Base-by-base conservation (phyloP, 2,888 invertebrate genomes). In the Slavum lentiscoides region DNA sequence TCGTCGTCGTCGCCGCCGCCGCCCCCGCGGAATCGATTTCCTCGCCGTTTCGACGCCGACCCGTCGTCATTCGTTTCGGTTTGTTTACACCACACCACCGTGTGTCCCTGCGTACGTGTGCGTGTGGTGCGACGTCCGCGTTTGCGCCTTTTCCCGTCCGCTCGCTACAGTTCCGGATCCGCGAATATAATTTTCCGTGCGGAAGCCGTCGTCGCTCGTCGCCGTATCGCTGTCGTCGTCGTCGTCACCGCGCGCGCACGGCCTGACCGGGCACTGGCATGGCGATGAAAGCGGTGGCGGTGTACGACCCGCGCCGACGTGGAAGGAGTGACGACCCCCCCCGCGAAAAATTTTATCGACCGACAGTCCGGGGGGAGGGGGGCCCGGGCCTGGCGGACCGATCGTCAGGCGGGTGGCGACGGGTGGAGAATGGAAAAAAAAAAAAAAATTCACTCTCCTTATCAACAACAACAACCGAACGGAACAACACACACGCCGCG, bases 401-500 rank as follows among this genome's bases (percentile, higher is more conserved):
- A 6, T 5, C 9, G 43, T 30, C 43, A 9, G 1, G 49, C 15
- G 49, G 49, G 49, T 1, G 49, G 49, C 1, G 49, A 11, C 49
- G 49, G 49, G 49, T 49, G 49, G 49, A 49, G 49, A 43, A 43
- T 43, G 30, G 4, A 49, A 49, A 49, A 49, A 75, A 75, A 75
- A 49, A 49, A 75, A 75, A 75, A 75, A 75, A 75, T 68, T 68
- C 67, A 68, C 75, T 68, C 75, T 75, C 75, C 75, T 75, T 75
- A 75, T 75, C 75, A 75, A 75, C 75, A 75, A 75, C 75, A 75
- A 75, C 74, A 74, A 64, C 64, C n/a, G 13, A 74, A 66, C 74
- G 17, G 69, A 49, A 55, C 53, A 49, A 66, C 55, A 49, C 49
- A 74, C 55, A 49, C 49, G 49, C 15, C 49, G 55, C 75, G 43